These are phyloP conservation scores for Heliothis peltigera DNA, from an alignment of 2,888 invertebrate species.

Conservation along the genomic window DNA sequence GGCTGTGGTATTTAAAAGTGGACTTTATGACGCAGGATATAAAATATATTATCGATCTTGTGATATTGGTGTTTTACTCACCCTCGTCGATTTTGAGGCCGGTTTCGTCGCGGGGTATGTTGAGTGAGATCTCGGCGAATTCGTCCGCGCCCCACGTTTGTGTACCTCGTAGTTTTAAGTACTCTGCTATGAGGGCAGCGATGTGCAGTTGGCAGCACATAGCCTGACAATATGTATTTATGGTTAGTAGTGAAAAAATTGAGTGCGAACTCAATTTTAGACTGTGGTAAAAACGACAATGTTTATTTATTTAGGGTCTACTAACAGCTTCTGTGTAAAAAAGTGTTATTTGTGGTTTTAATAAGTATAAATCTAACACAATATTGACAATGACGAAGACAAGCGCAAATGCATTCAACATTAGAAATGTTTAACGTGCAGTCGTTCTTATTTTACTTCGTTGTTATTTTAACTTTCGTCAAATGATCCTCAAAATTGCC, in stretches of 20 bases:
- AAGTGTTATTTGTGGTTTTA: too few relatives aligned
- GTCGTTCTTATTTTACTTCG: too few relatives aligned
- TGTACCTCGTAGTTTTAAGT: constrained; percentile 93
- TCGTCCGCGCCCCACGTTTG: constrained; percentile 96
- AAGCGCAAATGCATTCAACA: too few relatives aligned
- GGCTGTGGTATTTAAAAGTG: constrained; percentile 73
- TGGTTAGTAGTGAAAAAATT: not conserved
- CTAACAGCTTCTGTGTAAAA: too few relatives aligned
- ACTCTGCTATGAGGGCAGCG: constrained; percentile 98
- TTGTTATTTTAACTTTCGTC: too few relatives aligned
- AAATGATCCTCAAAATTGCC: too few relatives aligned
- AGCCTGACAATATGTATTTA: constrained; percentile 88
- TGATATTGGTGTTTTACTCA: constrained; percentile 73
- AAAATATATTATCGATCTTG: constrained; percentile 63
- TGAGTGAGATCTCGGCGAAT: constrained; percentile 95
- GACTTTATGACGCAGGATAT: constrained; percentile 61
- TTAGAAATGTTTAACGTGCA: too few relatives aligned
- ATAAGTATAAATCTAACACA: too few relatives aligned
- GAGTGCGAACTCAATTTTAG: not conserved
- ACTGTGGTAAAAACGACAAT: not conserved
- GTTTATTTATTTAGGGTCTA: too few relatives aligned
- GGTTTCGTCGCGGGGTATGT: constrained; percentile 96
- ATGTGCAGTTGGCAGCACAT: constrained; percentile 98
- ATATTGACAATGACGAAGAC: too few relatives aligned
- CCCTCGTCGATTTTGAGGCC: constrained; percentile 95